Percentiles rank a stretch among this genome's conserved stretches.
Conservation (phyloP, 2,113 vertebrate genomes). For the Apteryx mantelli region DNA sequence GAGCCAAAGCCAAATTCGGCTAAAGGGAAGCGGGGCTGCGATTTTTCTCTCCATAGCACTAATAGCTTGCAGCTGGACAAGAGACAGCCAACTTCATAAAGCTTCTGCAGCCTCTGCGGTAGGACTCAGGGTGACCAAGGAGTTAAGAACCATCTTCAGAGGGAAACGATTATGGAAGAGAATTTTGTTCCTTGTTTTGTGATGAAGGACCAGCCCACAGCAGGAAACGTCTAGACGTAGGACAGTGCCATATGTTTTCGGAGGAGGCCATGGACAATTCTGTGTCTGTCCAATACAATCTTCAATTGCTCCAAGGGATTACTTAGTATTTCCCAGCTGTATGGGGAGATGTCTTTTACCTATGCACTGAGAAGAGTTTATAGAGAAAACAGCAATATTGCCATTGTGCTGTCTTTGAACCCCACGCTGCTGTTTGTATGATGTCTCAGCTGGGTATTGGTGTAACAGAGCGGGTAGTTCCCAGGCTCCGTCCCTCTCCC, state of each 20-base stretch:
- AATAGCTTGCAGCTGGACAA: not conserved
- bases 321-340: not conserved
- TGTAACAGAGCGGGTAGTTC: not conserved
- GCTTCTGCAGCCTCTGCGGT: not conserved
- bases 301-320: not conserved
- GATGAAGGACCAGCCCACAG: accelerated
- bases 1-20: not conserved
- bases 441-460: accelerated
- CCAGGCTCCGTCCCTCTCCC: not conserved
- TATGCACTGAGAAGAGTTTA: not conserved
- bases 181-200: not conserved
- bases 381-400: not conserved
- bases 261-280: not conserved
- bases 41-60: not conserved
- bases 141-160: not conserved
- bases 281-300: not conserved
- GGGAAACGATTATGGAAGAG: not conserved
- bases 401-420: not conserved
- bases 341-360: not conserved
- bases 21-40: too few species aligned
- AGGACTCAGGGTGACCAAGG: too few species aligned
- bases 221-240: accelerated
- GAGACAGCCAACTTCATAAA: not conserved
- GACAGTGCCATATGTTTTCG: not conserved
- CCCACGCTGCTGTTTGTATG: not conserved